phyloP scores from a whole-genome alignment of 2,113 vertebrate genomes.

The Pitta sordida region DNA sequence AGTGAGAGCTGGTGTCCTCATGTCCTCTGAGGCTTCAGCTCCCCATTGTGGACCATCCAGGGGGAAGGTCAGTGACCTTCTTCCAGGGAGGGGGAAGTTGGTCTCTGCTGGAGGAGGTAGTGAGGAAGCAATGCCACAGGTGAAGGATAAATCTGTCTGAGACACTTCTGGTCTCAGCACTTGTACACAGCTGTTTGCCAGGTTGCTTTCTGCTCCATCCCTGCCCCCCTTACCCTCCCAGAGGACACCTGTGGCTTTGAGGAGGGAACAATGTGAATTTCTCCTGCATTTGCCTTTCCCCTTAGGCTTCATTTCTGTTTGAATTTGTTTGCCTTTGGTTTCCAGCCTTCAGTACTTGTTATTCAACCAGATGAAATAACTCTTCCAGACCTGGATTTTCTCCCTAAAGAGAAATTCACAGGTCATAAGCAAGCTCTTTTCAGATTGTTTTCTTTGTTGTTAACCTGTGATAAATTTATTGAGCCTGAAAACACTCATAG shows the following conservation, averaged over 20 bases:
- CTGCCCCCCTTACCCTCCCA: background rate
- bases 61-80: too few relatives aligned
- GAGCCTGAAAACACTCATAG: background rate
- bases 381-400: background rate
- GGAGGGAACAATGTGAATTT: background rate
- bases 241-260: background rate
- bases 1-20: fast-evolving
- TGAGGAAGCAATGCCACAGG: background rate
- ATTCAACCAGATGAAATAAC: background rate
- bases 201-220: background rate
- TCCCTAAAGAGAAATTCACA: background rate
- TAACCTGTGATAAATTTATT: background rate
- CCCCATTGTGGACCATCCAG: background rate
- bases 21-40: background rate
- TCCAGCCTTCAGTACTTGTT: background rate
- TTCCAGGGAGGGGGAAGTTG: background rate
- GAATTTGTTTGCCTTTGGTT: background rate
- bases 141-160: background rate
- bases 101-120: fast-evolving
- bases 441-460: background rate
- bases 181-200: background rate
- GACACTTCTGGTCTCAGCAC: background rate
- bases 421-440: background rate
- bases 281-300: background rate
- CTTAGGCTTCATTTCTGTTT: background rate